Evolutionary conservation across 2,797 vertebrate genomes (phyloP).

Genomic region (Pseudocheirus occidentalis): DNA sequence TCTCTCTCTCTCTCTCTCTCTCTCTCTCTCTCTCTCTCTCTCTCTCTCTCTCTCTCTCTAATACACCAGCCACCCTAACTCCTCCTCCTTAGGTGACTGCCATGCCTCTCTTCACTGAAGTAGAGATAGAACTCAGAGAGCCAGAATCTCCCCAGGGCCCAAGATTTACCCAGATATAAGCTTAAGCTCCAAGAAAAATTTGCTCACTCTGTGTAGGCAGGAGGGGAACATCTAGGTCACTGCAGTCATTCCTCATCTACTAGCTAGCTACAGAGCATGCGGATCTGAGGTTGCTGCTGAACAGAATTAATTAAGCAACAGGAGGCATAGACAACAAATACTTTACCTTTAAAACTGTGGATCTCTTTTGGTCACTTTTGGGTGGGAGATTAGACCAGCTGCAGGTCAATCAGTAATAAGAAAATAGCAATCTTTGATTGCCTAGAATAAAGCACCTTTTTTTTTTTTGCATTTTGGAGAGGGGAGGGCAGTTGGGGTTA

Average conservation of each 20-base stretch:
- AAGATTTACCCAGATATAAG: not conserved
- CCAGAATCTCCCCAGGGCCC: not conserved
- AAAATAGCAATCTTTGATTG: not conserved
- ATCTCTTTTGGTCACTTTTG: not conserved
- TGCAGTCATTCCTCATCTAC: not conserved
- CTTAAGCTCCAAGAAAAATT: not conserved
- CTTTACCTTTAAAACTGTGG: not conserved
- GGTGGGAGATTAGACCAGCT: not conserved
- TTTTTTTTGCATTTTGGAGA: no score
- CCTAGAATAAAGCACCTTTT: not conserved
- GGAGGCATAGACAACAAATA: not conserved
- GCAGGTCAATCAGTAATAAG: not conserved
- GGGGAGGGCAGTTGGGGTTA: no score
- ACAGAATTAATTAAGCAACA: not conserved
- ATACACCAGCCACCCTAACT: not conserved
- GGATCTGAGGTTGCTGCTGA: not conserved
- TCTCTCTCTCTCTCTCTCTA: not conserved
- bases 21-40: no score
- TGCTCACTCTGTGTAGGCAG: not conserved
- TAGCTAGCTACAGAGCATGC: not conserved
- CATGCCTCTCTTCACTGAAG: not conserved
- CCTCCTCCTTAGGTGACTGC: not conserved
- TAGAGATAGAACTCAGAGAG: not conserved
- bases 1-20: not conserved
- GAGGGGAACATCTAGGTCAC: not conserved